Evolutionary conservation across 2,113 vertebrate species (phyloP).

Genomic region (Centropristis striata): DNA sequence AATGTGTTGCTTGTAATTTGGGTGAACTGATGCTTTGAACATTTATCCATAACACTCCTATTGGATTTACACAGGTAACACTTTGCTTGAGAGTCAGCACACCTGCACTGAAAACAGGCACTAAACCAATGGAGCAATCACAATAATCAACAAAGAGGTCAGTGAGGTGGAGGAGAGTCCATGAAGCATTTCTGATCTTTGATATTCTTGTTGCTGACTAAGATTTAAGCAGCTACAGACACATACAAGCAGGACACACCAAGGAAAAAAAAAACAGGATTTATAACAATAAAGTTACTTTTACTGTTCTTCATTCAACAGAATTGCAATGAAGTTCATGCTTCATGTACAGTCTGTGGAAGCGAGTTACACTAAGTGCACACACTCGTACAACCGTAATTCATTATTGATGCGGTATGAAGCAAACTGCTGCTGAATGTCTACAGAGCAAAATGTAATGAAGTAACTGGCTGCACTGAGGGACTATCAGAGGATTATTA

Average conservation of each 20-base stretch:
- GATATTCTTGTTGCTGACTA: not conserved
- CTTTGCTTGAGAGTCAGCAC: slow-evolving; percentile 59
- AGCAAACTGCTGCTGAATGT: slow-evolving; percentile 37
- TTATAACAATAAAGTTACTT: not conserved
- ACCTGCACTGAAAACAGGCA: slow-evolving; percentile 9
- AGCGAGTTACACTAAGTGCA: slow-evolving; percentile 63
- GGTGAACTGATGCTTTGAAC: not conserved
- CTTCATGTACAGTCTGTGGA: slow-evolving; percentile 48
- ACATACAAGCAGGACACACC: not conserved
- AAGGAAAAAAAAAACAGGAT: slow-evolving; percentile 6
- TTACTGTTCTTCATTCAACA: not conserved
- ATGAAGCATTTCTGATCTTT: slow-evolving; percentile 27
- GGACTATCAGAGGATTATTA: slow-evolving; percentile 20
- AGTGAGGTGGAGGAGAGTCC: slow-evolving; percentile 21
- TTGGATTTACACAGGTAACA: not conserved
- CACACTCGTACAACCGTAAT: slow-evolving; percentile 28
- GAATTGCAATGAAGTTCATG: slow-evolving; percentile 32
- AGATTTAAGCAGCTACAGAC: slow-evolving; percentile 15
- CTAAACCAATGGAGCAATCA: slow-evolving; percentile 38
- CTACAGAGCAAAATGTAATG: slow-evolving; percentile 12
- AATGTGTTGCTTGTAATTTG: not conserved
- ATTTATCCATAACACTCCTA: not conserved
- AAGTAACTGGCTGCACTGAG: slow-evolving; percentile 24
- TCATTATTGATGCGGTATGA: slow-evolving; percentile 49
- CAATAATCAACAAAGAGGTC: slow-evolving; percentile 28